Evolutionary conservation across 1,140 invertebrate species (phyloP).

Genomic region (Lepidostoma basale): DNA sequence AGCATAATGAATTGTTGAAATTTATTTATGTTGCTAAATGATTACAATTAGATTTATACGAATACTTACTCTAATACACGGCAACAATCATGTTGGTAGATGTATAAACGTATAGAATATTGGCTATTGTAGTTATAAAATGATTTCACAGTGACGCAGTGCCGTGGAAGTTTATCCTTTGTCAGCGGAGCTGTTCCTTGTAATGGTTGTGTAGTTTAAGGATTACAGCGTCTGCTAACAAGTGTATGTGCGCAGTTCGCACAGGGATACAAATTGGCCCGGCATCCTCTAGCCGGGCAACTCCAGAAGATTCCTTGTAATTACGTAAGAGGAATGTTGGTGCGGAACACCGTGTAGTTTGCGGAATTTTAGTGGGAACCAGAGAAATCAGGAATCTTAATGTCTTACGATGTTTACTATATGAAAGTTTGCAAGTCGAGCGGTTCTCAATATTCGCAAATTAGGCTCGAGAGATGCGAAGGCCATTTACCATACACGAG

Average conservation of each 20-base stretch:
- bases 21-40: too few species aligned
- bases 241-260: background rate
- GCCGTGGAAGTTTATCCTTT: background rate
- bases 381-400: background rate
- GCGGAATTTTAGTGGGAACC: background rate
- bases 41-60: too few species aligned
- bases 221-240: slow-evolving; percentile 21
- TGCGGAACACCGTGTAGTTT: background rate
- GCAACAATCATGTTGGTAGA: too few species aligned
- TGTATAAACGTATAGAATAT: too few species aligned
- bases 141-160: too few species aligned
- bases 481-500: too few species aligned
- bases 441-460: too few species aligned
- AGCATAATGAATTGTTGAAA: too few species aligned
- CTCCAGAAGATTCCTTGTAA: slow-evolving; percentile 4
- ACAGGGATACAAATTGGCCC: slow-evolving; percentile 6
- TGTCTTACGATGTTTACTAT: background rate
- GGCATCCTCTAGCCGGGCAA: background rate
- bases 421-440: background rate
- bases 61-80: too few species aligned
- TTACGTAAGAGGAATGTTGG: background rate
- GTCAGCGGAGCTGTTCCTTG: background rate
- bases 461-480: too few species aligned
- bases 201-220: slow-evolving; percentile 10
- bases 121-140: too few species aligned